Conservation (phyloP, 2,113 vertebrate species). For the Typhlomys cinereus region DNA sequence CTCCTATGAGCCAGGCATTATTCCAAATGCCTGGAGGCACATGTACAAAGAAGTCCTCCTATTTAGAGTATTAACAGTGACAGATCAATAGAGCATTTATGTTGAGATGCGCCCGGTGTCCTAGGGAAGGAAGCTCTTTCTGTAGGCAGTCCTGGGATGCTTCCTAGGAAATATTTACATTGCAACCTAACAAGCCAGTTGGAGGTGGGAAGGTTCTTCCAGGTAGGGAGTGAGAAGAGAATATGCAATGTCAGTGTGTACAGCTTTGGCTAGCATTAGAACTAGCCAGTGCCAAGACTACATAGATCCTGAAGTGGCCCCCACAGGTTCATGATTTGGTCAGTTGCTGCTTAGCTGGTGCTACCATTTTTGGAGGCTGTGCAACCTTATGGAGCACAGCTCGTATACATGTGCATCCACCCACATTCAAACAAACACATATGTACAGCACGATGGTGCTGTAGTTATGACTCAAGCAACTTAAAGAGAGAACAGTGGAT, state of each 20-base stretch:
- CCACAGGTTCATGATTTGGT: not conserved
- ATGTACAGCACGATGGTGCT: too few species aligned
- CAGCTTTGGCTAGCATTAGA: not conserved
- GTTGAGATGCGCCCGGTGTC: too few species aligned
- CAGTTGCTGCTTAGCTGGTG: not conserved
- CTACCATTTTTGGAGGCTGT: not conserved
- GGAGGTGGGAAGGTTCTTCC: not conserved
- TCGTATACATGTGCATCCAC: too few species aligned
- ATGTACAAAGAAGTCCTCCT: not conserved
- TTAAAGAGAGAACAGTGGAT: too few species aligned
- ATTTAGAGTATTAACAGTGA: not conserved
- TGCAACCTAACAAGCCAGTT: not conserved
- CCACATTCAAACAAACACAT: too few species aligned
- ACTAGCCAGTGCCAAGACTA: not conserved
- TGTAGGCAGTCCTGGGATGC: not conserved
- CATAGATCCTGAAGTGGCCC: too few species aligned
- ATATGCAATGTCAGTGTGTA: not conserved
- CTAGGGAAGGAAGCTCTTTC: not conserved
- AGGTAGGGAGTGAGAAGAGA: not conserved
- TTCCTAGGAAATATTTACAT: not conserved
- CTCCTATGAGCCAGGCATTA: not conserved
- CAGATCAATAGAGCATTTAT: not conserved
- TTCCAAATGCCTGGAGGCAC: not conserved
- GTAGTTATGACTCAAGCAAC: too few species aligned
- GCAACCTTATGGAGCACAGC: not conserved